These are phyloP conservation scores for Streptopelia turtur DNA, from an alignment of 2,797 vertebrate genomes.

Conservation along the genomic window DNA sequence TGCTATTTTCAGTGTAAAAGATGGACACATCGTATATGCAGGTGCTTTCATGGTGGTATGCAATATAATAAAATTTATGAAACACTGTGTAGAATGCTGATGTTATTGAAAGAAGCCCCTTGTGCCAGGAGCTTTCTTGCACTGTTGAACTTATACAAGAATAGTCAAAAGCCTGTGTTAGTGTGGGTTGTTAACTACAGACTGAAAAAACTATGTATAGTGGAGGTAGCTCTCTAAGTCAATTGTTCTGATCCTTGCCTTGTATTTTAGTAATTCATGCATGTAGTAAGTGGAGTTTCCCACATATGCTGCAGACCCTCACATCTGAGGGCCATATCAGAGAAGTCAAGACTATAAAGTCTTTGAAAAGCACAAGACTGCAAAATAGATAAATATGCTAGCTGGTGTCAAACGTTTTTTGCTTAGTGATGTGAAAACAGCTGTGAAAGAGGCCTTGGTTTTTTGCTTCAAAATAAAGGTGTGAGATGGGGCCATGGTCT, in stretches of 20 bases:
- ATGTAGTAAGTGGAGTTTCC: not conserved
- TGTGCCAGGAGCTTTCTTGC: not conserved
- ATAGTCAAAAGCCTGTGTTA: not conserved
- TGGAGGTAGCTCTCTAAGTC: not conserved
- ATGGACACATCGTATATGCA: not conserved
- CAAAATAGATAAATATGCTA: not conserved
- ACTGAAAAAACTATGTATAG: not conserved
- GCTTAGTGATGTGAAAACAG: not conserved
- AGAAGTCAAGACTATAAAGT: not conserved
- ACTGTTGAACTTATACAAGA: not conserved
- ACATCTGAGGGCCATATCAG: not conserved
- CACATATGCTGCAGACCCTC: not conserved
- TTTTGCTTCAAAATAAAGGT: not conserved
- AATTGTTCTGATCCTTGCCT: not conserved
- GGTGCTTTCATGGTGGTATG: not conserved
- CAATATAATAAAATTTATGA: slow-evolving; percentile 13
- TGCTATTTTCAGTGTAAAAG: slow-evolving; percentile 2
- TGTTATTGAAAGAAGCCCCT: not conserved
- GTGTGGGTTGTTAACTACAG: not conserved
- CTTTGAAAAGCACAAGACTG: not conserved
- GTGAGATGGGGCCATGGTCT: not conserved
- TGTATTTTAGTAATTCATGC: not conserved
- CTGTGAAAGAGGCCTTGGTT: not conserved
- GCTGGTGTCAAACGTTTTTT: not conserved
- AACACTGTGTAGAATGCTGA: not conserved